phyloP scores from a whole-genome alignment of 2,797 vertebrate genomes.

The Cephalopachus bancanus region DNA sequence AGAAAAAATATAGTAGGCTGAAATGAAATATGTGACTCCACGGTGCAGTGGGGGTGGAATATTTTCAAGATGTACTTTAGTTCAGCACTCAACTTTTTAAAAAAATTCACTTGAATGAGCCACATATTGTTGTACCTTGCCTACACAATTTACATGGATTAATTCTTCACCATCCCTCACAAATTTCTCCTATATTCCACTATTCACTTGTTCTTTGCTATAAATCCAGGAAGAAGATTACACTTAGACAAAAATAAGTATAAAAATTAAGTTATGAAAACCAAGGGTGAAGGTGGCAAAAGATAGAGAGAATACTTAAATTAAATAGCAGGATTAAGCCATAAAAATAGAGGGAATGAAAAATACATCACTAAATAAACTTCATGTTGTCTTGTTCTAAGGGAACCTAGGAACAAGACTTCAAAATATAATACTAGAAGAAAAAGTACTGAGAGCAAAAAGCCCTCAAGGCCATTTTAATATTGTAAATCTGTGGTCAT shows the following conservation, averaged over 20 bases:
- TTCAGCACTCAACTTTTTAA: conserved; percentile 44
- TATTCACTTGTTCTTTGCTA: neutral
- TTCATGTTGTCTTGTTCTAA: conserved; percentile 17
- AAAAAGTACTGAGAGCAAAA: conserved; percentile 35
- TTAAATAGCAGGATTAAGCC: neutral
- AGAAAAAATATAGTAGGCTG: neutral
- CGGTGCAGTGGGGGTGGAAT: neutral
- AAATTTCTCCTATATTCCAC: neutral
- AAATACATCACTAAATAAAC: conserved; percentile 15
- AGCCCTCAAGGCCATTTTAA: neutral
- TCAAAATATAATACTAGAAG: conserved; percentile 31
- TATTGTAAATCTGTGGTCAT: neutral
- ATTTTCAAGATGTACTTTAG: neutral
- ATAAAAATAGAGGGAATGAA: neutral
- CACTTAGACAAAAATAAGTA: neutral
- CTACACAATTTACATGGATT: neutral
- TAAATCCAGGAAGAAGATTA: neutral
- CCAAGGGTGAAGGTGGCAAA: neutral
- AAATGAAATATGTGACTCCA: neutral
- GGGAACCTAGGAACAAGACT: neutral
- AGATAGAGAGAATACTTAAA: neutral
- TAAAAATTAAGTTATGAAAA: neutral
- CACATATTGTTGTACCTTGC: neutral
- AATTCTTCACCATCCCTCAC: neutral
- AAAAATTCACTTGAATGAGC: neutral